phyloP scores from a whole-genome alignment of 2,113 vertebrate species.

The crab-eating macaque (Macaca fascicularis) region DNA sequence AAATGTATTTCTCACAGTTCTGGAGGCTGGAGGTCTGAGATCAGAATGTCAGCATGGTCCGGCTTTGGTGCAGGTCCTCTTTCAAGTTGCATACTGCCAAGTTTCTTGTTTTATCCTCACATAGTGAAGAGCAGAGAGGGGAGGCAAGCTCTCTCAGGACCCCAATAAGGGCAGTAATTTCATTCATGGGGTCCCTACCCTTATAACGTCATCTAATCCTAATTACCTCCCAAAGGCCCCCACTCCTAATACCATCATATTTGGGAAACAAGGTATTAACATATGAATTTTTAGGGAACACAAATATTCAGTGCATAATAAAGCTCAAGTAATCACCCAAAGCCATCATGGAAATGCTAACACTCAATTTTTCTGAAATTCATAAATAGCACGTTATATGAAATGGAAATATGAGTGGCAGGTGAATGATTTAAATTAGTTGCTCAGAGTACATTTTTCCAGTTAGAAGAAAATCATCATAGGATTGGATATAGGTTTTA shows the following conservation, averaged over 20 bases:
- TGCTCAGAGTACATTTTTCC: constrained; percentile 4
- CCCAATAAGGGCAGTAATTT: not conserved
- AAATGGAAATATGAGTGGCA: not conserved
- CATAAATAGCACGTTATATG: not conserved
- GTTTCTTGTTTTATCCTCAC: not conserved
- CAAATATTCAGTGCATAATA: not conserved
- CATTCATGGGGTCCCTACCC: not conserved
- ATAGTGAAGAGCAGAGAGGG: not conserved
- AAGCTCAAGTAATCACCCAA: not conserved
- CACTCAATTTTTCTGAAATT: not conserved
- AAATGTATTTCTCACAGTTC: not conserved
- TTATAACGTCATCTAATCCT: not conserved
- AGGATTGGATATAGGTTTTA: not conserved
- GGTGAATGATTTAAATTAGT: not conserved
- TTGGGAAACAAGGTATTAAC: not conserved
- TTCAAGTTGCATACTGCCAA: not conserved
- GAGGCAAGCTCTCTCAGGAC: not conserved
- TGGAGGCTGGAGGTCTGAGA: too few relatives aligned
- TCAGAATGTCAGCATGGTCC: not conserved
- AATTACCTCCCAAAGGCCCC: not conserved
- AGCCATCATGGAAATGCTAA: not conserved
- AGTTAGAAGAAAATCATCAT: constrained; percentile 41
- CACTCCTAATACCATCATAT: not conserved
- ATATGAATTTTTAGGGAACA: not conserved
- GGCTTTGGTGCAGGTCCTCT: not conserved